Conservation (phyloP, 2,113 vertebrate genomes). For the Bubo blakistoni region DNA sequence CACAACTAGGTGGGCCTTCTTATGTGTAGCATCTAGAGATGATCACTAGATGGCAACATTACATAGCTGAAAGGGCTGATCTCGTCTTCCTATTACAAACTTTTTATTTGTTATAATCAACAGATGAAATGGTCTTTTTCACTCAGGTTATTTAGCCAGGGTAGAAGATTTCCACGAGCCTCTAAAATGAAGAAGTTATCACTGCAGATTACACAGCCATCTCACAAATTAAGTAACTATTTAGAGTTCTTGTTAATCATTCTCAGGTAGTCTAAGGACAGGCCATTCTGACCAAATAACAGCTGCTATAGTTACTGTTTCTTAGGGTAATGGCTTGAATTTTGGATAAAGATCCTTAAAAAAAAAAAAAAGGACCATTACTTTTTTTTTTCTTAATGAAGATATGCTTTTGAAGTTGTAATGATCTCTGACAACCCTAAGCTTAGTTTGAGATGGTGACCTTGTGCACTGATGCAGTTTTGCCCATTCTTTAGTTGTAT, state of each 20-base stretch:
- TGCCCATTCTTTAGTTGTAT: neutral
- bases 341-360: neutral
- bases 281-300: neutral
- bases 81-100: neutral
- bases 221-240: conserved; percentile 2
- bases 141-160: neutral
- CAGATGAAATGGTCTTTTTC: conserved; percentile 12
- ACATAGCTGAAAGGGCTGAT: neutral
- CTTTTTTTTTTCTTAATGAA: neutral
- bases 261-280: neutral
- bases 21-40: neutral
- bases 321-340: neutral
- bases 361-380: neutral
- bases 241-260: neutral
- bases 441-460: neutral
- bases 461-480: neutral
- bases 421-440: neutral
- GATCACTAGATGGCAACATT: conserved; percentile 72
- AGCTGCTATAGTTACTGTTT: neutral
- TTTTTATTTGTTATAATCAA: neutral
- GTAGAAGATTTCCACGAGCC: neutral
- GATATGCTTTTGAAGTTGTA: neutral
- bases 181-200: conserved; percentile 8
- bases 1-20: too few species aligned
- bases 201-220: neutral